A percentile compares a stretch with the other conserved stretches of the same genome.
These are phyloP conservation scores for Sisor rabdophorus DNA, from an alignment of 2,113 vertebrate species.

Conservation along the genomic window DNA sequence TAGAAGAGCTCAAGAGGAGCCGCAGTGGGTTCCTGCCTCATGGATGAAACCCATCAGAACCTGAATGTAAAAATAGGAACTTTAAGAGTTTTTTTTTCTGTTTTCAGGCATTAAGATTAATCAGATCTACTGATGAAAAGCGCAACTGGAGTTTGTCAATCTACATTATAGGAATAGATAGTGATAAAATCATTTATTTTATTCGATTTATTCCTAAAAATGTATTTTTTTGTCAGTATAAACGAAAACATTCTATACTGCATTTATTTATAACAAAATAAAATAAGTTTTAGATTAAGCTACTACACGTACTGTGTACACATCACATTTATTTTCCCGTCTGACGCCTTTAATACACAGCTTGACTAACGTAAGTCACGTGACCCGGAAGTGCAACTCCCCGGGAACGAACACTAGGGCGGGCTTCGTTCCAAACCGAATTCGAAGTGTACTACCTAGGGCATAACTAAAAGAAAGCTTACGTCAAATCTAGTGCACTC, in stretches of 20 bases:
- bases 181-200: neutral
- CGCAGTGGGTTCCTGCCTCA: constrained; percentile 86
- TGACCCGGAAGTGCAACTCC: constrained; percentile 6
- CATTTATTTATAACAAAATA: too few species aligned
- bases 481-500: neutral
- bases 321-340: neutral
- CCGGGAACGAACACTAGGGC: constrained; percentile 40
- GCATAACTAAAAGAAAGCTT: neutral
- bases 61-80: constrained; percentile 47
- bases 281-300: neutral
- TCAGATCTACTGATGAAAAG: neutral
- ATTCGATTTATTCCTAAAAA: neutral
- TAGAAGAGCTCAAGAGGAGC: constrained; percentile 79
- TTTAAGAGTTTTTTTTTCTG: neutral
- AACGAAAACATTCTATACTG: too few species aligned
- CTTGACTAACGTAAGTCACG: neutral
- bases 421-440: neutral
- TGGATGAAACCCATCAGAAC: constrained; percentile 80
- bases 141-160: neutral
- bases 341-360: too few species aligned
- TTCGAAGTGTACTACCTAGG: neutral
- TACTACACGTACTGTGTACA: neutral
- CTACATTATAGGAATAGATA: neutral
- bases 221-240: too few species aligned
- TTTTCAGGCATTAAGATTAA: neutral